Base-by-base conservation (phyloP, 1,140 invertebrate species). In the Brachionus manjavacas region DNA sequence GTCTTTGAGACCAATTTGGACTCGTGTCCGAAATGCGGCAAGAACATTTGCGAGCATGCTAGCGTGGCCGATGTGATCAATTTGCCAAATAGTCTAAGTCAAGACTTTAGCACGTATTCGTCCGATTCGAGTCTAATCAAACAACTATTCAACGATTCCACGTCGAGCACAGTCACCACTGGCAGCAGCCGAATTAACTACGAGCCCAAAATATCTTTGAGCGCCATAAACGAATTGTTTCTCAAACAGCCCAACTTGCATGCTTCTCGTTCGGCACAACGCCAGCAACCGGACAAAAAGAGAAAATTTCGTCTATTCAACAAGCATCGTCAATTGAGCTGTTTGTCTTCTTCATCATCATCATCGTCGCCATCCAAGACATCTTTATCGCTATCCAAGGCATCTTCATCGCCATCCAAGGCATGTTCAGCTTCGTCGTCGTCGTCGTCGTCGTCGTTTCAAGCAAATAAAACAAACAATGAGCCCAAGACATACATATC, bases 81-180 rank as follows among this genome's bases (percentile, higher is more conserved):
- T 25, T 28, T 81, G 16, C 79, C 79, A 12, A 81, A 81, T 46
- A 64, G 49, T 81, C 7, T 81, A 6, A 81, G 79, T 4, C 79
- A 81, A 16, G 79, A 81, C 31, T 81, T 81, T 68, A 81, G 79
- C 25, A 81, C 79, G 4, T 81, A 81, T 39, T 81, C 79, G 20
- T 81, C 79, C 8, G 79, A 81, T n/a, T 81, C 79, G 9, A 81
- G 79, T 35, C 52, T 81, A 12, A 81, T 81, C 12, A 81, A 68
- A 68, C 79, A 81, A 23, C 23, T 76, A 8, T 25, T 76, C 14
- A 49, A 28, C 25, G 72, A 76, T 7, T 76, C 72, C 25, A 49
- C 72, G 14, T 76, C 72, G n/a, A 72, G 68, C 39, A 72, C 68
- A 11, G 14, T 28, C 4, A 72, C 68, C 16, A 41, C n/a, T 4